phyloP scores from a whole-genome alignment of 2,113 vertebrate species.

The Salvelinus alpinus region DNA sequence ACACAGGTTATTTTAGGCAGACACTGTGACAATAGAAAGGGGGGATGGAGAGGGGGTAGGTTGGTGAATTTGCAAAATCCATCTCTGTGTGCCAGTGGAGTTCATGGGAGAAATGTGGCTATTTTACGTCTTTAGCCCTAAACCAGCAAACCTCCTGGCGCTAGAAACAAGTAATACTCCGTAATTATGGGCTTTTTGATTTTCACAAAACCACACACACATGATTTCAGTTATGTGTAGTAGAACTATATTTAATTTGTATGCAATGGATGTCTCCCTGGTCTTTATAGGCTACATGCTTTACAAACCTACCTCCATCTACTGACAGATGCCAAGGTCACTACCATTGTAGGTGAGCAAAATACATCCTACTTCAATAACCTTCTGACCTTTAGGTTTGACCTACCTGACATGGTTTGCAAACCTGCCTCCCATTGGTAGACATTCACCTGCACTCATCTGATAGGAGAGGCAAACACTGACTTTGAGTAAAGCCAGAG shows the following conservation, averaged over 20 bases:
- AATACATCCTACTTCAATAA: constrained; percentile 20
- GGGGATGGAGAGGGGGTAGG: constrained; percentile 33
- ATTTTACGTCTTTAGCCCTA: constrained; percentile 16
- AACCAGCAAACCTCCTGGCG: constrained; percentile 62
- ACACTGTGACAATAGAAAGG: constrained; percentile 47
- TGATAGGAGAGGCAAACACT: no score
- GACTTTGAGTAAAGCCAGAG: no score
- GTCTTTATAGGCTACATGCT: background rate
- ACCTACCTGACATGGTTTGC: background rate
- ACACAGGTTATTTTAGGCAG: constrained; percentile 59
- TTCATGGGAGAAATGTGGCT: constrained; percentile 61
- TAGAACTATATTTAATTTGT: constrained; percentile 37
- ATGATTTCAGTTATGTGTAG: constrained; percentile 64
- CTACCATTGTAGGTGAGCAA: background rate
- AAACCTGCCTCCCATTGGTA: no score
- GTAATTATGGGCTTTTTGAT: constrained; percentile 65
- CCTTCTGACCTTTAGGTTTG: background rate
- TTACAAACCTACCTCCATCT: background rate
- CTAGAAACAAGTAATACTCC: constrained; percentile 68
- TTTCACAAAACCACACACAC: constrained; percentile 69
- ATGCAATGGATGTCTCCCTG: background rate
- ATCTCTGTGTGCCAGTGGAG: constrained; percentile 58
- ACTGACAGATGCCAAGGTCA: background rate
- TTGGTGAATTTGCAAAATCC: constrained; percentile 56
- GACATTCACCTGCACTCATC: no score